Evolutionary conservation across 2,113 vertebrate genomes (phyloP), one percentile per base, ranked within the genome.

Genomic region (Mohoua ochrocephala): DNA sequence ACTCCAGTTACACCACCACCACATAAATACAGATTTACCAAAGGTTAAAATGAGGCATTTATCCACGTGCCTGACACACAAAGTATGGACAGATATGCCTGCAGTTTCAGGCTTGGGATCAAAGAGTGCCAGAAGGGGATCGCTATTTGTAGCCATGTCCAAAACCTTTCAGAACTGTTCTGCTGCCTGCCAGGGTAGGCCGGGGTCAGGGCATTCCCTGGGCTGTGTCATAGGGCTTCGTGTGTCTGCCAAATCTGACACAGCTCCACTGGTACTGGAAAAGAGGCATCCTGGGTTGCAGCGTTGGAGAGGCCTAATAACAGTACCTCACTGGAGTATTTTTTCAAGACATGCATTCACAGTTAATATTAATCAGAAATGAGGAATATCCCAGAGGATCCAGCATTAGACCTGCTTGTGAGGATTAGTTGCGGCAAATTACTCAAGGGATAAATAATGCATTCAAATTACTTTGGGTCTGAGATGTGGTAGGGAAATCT

Each of bases 351-450:
- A 6, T 93, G 77, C 70, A 74, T 95, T 97, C 87, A 69, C 3
- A 1, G 71, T 75, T 93, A 97, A 87, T 90, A 91, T 78, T 92
- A 97, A 98, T 93, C 89, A 94, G 95, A 97, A 97, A 81, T 78
- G n/a, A 97, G 70, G 70, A 84, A 87, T 64, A 82, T 97, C 91
- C 68, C 97, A 83, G 63, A 95, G 93, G 92, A 97, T 63, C 30
- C 73, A 74, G 75, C 67, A 41, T 94, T 95, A 96, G 82, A 94
- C 94, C 70, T 96, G 75, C 89, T 89, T 94, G 73, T 75, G 65
- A 71, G 80, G 87, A 96, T 97, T 97, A 95, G 90, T 78, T 97
- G 87, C 67, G 83, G 96, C 69, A 98, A 97, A 97, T 97, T 88
- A 96, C 94, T 93, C 65, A 24, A 84, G 81, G 67, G 70, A 78